Evolutionary conservation across 2,888 invertebrate species (phyloP), one percentile per base, ranked within the genome.

Genomic region (Antitype chi): DNA sequence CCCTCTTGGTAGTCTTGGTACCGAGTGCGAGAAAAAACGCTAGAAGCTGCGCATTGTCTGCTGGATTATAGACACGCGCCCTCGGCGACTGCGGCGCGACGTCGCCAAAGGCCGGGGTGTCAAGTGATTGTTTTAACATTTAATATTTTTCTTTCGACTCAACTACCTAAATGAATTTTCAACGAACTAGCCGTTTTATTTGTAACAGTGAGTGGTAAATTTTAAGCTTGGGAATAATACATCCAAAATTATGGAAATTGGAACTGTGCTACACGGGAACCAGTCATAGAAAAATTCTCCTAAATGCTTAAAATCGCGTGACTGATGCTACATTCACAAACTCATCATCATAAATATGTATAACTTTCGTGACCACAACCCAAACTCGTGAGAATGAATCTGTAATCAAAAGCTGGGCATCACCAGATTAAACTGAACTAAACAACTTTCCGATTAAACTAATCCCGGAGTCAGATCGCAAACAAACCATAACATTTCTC

Each of bases 401-500:
- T 75, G 59, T 83, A 82, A 88, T 87, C 80, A 80, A 84, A 86
- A 85, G 38, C 62, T 64, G 74, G 67, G 53, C 72, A 84, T 75
- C 82, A 80, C 55, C 70, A 78, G 82, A 87, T 87, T 80, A 88
- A 77, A 78, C 72, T 81, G 74, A 81, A 68, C 77, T 72, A 82
- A 84, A 85, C 79, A 84, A 79, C 78, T 82, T 83, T 79, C 67
- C 78, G 81, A 88, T 81, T 81, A 76, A 82, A 84, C 80, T 86
- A 88, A 92, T 89, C 89, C 89, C 85, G 83, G 82, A 85, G 86
- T 78, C 85, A 78, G 90, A 90, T 88, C 90, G 90, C 92, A 94
- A 95, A 95, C 91, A 94, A 92, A 92, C 93, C 91, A 90, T 92
- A 91, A 93, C 89, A 91, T 91, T 92, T 91, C 90, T 91, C 91